Evolutionary conservation across 2,888 invertebrate genomes (phyloP), one percentile per base, ranked within the genome.

Genomic region (Orthonevra nobilis): DNA sequence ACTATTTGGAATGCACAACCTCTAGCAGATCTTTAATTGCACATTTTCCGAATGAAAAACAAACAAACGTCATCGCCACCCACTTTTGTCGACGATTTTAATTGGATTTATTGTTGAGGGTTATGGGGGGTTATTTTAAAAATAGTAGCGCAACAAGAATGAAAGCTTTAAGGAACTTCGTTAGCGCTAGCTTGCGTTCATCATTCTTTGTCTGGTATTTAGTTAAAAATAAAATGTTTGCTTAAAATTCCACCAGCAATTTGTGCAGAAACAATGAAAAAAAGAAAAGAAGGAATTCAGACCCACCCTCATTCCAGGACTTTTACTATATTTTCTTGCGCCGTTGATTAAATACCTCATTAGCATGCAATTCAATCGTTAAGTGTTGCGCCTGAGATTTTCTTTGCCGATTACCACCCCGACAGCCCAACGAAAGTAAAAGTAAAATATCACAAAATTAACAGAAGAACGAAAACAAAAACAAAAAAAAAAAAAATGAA

Each of bases 361-460:
- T 79, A 79, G 73, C 79, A 79, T 79, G 79, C 79, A 79, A 79
- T 79, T 72, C 79, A 61, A 73, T 79, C 79, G 79, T 79, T 79
- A 79, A 79, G 79, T 79, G 79, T 79, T 73, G 79, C 73, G 79
- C 79, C 79, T 79, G 72, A 79, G 79, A 68, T 79, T 79, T 66
- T 73, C 48, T 79, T 66, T 20, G 34, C 48, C 72, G 63, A 72
- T 66, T 72, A 60, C 12, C 52, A 19, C 28, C 28, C 17, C 10
- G 44, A 9, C 15, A 20, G 32, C n/a, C 54, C 34, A 56, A 20
- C 17, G 66, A 81, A 75, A 75, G 68, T 64, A 77, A 77, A 66
- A 64, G 68, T 70, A 70, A 81, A 81, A 77, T 75, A 77, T 77
- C 34, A 54, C 61, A 40, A 42, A 77, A 70, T 69, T 66, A 70